Conservation (phyloP, 2,113 vertebrate species). For the Andinoacara biseriatus region DNA sequence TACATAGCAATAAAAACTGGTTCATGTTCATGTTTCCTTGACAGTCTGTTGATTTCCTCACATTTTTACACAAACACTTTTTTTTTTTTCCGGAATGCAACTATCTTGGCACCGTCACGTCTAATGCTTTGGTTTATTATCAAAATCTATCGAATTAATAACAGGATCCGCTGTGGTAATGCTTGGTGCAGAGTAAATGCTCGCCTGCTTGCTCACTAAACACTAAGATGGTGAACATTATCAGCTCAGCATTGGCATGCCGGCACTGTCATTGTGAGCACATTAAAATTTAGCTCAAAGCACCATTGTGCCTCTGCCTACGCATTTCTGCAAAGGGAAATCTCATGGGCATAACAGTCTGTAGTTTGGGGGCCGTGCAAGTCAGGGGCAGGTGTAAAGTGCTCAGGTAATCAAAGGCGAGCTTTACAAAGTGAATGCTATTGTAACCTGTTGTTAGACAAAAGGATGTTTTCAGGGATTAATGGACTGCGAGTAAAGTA, state of each 20-base stretch:
- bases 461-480: not conserved
- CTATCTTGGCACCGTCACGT: not conserved
- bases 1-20: too few species aligned
- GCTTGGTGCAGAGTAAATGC: not conserved
- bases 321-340: not conserved
- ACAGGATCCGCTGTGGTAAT: not conserved
- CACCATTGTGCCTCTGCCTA: not conserved
- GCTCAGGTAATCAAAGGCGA: not conserved
- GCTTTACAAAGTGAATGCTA: not conserved
- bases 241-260: slow-evolving; percentile 1
- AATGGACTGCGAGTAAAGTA: not conserved
- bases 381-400: not conserved
- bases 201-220: not conserved
- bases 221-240: not conserved
- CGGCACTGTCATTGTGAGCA: not conserved
- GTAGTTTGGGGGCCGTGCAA: not conserved
- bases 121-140: not conserved
- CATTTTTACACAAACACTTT: not conserved
- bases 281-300: slow-evolving; percentile 1
- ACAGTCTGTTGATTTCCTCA: not conserved
- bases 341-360: not conserved
- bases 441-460: not conserved
- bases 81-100: not conserved
- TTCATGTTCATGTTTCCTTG: not conserved
- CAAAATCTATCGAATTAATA: not conserved